Evolutionary conservation across 2,113 vertebrate genomes (phyloP).

Genomic region (Amphiprion percula): DNA sequence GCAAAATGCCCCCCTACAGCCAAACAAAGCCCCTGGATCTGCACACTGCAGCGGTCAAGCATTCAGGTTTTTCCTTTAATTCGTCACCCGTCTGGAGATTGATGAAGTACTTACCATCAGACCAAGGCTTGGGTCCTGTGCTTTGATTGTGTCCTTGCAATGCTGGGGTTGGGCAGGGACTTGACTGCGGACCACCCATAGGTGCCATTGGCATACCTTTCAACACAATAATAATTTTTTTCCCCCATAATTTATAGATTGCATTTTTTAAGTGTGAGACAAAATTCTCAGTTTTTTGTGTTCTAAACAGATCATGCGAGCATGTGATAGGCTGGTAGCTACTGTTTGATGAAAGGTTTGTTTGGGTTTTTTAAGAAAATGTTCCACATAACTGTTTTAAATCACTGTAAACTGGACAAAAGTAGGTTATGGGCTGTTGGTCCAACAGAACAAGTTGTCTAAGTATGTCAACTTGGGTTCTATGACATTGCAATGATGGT

Average conservation of each 20-base stretch:
- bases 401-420: not conserved
- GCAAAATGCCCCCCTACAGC: too few species aligned
- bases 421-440: not conserved
- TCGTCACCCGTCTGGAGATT: too few species aligned
- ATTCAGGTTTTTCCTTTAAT: too few species aligned
- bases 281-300: too few species aligned
- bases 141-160: conserved; percentile 84
- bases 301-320: not conserved
- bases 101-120: conserved; percentile 80
- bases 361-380: too few species aligned
- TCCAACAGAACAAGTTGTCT: not conserved
- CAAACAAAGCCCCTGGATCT: too few species aligned
- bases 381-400: not conserved
- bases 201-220: conserved; percentile 86
- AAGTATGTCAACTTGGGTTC: not conserved
- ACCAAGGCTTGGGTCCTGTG: conserved; percentile 86
- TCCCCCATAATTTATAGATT: fast-evolving
- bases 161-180: conserved; percentile 80
- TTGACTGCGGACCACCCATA: conserved; percentile 82
- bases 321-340: too few species aligned
- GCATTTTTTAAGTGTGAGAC: not conserved
- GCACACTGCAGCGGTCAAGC: too few species aligned
- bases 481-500: fast-evolving
- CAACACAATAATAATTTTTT: conserved; percentile 14
- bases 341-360: too few species aligned